A percentile compares a stretch with the other conserved stretches of the same genome.
phyloP scores from a whole-genome alignment of 2,888 invertebrate species.

The Copidosoma aretas region DNA sequence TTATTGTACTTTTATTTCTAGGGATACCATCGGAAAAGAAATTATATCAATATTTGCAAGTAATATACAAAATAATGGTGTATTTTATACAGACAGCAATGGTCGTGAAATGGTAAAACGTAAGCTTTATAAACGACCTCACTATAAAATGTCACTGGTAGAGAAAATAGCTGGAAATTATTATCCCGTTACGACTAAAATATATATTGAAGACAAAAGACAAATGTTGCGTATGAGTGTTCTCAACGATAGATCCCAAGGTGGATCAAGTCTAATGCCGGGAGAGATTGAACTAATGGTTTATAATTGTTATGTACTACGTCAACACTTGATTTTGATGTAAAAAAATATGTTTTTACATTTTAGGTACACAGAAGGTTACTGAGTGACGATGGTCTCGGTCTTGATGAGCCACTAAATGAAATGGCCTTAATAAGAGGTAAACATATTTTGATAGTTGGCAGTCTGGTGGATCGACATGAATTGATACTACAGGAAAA shows the following conservation, averaged over 20 bases:
- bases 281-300: conserved; percentile 84
- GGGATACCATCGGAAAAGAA: conserved; percentile 78
- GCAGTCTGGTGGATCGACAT: conserved; percentile 36
- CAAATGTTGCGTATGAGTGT: conserved; percentile 65
- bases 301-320: no score
- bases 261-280: conserved; percentile 77
- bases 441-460: conserved; percentile 68
- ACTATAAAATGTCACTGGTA: conserved; percentile 73
- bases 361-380: conserved; percentile 76
- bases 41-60: conserved; percentile 77
- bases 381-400: conserved; percentile 88
- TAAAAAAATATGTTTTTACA: conserved; percentile 4
- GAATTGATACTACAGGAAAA: conserved; percentile 50
- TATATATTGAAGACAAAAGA: conserved; percentile 69
- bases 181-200: conserved; percentile 88
- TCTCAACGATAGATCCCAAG: conserved; percentile 81
- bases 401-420: conserved; percentile 89
- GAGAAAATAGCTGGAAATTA: conserved; percentile 89
- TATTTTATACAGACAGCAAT: conserved; percentile 93
- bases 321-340: no score
- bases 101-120: conserved; percentile 85
- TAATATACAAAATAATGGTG: conserved; percentile 68
- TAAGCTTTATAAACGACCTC: conserved; percentile 72
- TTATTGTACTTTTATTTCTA: not conserved
- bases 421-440: conserved; percentile 64